These are phyloP conservation scores for Theretra japonica DNA, from an alignment of 2,888 invertebrate genomes.

Conservation along the genomic window DNA sequence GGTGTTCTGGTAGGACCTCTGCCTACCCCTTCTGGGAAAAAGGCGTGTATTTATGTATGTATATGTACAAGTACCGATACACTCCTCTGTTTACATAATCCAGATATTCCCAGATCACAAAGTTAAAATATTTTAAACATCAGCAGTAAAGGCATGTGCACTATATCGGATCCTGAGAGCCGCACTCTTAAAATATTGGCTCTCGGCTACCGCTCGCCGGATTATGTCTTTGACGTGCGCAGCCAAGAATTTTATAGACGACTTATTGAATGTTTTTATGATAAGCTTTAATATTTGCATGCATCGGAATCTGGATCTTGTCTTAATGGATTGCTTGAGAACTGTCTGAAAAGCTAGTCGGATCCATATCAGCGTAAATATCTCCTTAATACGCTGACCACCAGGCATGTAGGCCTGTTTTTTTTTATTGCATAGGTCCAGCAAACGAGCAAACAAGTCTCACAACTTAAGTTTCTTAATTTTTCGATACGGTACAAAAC, in stretches of 20 bases:
- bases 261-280: conserved; percentile 21
- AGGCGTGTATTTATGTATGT: no score
- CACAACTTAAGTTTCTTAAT: no score
- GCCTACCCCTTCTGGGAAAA: no score
- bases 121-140: conserved; percentile 19
- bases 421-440: no score
- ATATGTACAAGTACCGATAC: no score
- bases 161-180: conserved; percentile 39
- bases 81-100: not conserved
- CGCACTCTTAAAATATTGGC: conserved; percentile 47
- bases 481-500: no score
- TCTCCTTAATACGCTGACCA: no score
- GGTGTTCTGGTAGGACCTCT: no score
- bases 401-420: no score
- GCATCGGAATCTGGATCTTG: not conserved
- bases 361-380: no score
- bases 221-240: conserved; percentile 27
- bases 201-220: conserved; percentile 34
- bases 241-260: conserved; percentile 18
- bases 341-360: no score
- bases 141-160: conserved; percentile 32
- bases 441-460: no score
- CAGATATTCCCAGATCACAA: not conserved
- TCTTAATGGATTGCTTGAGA: not conserved
- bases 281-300: not conserved